Conservation (phyloP, 2,113 vertebrate genomes). For the Lophotis ruficrista region DNA sequence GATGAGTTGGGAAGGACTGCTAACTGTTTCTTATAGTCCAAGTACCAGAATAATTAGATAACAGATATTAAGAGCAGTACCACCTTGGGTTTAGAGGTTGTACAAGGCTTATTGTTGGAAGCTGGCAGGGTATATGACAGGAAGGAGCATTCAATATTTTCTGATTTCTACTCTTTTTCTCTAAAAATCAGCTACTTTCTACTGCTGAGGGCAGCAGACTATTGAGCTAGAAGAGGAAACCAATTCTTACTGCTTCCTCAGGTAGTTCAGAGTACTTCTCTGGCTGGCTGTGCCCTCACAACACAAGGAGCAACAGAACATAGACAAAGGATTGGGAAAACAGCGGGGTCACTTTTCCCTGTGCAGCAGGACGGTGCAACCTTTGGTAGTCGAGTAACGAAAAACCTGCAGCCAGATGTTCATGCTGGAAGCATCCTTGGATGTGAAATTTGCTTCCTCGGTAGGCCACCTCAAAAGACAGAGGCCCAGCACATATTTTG, state of each 20-base stretch:
- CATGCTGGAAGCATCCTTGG: neutral
- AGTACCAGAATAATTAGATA: neutral
- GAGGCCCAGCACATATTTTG: neutral
- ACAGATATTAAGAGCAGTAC: neutral
- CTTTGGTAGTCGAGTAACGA: neutral
- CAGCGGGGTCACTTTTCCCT: neutral
- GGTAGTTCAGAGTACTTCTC: neutral
- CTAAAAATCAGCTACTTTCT: neutral
- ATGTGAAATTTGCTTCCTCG: neutral
- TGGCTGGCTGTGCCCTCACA: neutral
- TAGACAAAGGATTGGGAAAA: neutral
- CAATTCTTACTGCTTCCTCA: neutral
- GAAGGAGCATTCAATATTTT: neutral
- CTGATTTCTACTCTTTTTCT: neutral
- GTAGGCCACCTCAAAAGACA: neutral
- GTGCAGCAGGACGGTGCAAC: rapidly evolving
- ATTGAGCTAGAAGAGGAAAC: neutral
- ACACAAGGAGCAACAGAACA: neutral
- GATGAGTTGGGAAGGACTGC: neutral
- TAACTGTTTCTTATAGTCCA: neutral
- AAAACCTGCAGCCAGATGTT: neutral
- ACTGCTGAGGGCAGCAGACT: neutral
- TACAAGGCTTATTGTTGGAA: neutral
- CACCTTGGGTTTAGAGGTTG: neutral
- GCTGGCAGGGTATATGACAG: neutral